Evolutionary conservation across 1,140 invertebrate species (phyloP), one percentile per base, ranked within the genome.

Genomic region (Aphis craccivora): DNA sequence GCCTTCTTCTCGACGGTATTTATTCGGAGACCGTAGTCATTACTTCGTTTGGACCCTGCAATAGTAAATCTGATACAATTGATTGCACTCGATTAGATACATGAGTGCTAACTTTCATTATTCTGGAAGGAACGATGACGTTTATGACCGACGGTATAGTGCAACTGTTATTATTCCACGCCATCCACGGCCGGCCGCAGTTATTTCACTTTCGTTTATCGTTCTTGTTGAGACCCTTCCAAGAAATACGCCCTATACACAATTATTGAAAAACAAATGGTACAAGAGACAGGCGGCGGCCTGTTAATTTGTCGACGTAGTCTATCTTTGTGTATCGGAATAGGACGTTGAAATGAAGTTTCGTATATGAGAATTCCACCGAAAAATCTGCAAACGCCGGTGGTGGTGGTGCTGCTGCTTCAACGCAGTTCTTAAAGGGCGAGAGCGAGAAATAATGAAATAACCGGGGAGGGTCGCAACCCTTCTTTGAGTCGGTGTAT

Each of bases 391-490:
- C 91, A 92, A 92, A 83, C 81, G 76, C 35, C 45, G 53, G 37
- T 6, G 51, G 35, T 9, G 51, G 9, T 1, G 87, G 35, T n/a
- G 84, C 7, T 40, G 37, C 60, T 67, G 23, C 37, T 25, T 43
- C 43, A 22, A 7, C 43, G 84, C 37, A 43, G 86, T 83, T 45
- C 67, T 91, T 91, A 83, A 37, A 83, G 91, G 76, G 91, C 76
- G 81, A 35, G 91, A 84, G 76, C 51, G 45, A 48, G 91, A 92
- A 92, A 92, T 92, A 92, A 92, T 92, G 91, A 92, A 92, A 92
- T 60, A 84, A 51, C 45, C 76, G 30, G 37, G 84, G 45, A 92
- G 91, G 91, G 91, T 92, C 81, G 76, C 91, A 40, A 92, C 91
- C 91, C 91, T 92, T 92, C 91, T 20, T 2, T 9, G 8, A 0